These are phyloP conservation scores for Oryctes rhinoceros DNA, from an alignment of 1,140 invertebrate species.

Conservation along the genomic window DNA sequence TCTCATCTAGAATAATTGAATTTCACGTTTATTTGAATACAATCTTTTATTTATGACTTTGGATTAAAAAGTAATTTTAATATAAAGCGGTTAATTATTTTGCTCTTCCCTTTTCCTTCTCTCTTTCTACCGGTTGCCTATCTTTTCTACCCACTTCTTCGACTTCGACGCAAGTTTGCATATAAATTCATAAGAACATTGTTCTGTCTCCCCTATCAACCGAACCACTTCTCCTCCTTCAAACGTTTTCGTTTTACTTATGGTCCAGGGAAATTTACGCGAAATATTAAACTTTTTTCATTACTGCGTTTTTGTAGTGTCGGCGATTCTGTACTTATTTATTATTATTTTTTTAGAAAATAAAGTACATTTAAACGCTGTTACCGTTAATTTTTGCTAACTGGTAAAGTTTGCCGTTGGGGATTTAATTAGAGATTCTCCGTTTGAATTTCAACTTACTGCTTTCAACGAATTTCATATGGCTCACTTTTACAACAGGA, in stretches of 20 bases:
- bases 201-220: constrained; percentile 25
- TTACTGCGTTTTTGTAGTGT: constrained; percentile 43
- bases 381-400: constrained; percentile 37
- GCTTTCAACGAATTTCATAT: constrained; percentile 22
- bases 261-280: constrained; percentile 40
- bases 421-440: constrained; percentile 24
- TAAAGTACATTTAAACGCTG: constrained; percentile 39
- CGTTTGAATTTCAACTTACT: constrained; percentile 23
- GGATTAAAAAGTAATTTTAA: constrained; percentile 56
- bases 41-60: constrained; percentile 52
- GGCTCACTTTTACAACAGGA: not conserved
- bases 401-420: constrained; percentile 25
- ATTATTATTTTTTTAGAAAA: constrained; percentile 27
- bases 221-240: constrained; percentile 5
- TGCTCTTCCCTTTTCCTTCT: constrained; percentile 30
- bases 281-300: constrained; percentile 47
- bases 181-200: constrained; percentile 50
- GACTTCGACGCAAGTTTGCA: constrained; percentile 44
- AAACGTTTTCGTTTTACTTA: constrained; percentile 44
- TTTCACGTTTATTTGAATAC: constrained; percentile 48
- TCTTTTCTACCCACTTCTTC: not conserved
- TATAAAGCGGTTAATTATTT: constrained; percentile 56
- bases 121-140: constrained; percentile 12
- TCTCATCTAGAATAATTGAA: constrained; percentile 46
- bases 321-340: not conserved